Percentiles rank a stretch among this genome's conserved stretches.
Evolutionary conservation across 92 coral and sea anemone genomes (phyloP).

Genomic region (Palythoa grandiflora): DNA sequence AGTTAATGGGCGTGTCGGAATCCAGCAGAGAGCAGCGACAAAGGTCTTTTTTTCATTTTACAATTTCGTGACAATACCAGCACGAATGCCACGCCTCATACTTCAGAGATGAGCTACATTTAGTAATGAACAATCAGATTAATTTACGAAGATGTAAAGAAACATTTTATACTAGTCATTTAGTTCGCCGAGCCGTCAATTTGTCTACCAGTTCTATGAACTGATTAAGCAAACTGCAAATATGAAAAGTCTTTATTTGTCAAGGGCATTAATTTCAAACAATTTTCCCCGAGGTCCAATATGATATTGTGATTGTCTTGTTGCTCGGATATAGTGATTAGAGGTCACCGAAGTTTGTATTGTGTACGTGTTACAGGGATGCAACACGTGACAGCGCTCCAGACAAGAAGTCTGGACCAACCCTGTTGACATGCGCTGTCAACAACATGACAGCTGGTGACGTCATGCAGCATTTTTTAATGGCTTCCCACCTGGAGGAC

Average conservation of each 20-base stretch:
- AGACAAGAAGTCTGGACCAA: constrained; percentile 50
- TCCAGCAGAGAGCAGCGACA: constrained; percentile 25
- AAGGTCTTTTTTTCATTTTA: constrained; percentile 6
- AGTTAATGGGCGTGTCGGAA: background rate
- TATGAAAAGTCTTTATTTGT: background rate
- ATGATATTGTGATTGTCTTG: background rate
- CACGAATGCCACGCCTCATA: background rate
- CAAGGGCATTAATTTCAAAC: background rate
- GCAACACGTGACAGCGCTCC: constrained; percentile 44
- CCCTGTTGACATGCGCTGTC: constrained; percentile 57
- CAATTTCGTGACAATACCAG: constrained; percentile 12
- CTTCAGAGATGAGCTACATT: background rate
- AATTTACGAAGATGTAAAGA: background rate
- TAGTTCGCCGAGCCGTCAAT: background rate
- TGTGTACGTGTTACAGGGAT: background rate
- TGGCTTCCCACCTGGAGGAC: constrained; percentile 27
- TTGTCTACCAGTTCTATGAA: background rate
- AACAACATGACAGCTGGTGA: constrained; percentile 51
- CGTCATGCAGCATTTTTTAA: constrained; percentile 43
- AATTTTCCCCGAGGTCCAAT: constrained; percentile 3
- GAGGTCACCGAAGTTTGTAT: background rate
- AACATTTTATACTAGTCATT: background rate
- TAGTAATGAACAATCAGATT: background rate
- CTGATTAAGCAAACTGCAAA: background rate
- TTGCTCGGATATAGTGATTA: background rate